Evolutionary conservation across 2,797 vertebrate genomes (phyloP).

Genomic region (Ciconia nigra): DNA sequence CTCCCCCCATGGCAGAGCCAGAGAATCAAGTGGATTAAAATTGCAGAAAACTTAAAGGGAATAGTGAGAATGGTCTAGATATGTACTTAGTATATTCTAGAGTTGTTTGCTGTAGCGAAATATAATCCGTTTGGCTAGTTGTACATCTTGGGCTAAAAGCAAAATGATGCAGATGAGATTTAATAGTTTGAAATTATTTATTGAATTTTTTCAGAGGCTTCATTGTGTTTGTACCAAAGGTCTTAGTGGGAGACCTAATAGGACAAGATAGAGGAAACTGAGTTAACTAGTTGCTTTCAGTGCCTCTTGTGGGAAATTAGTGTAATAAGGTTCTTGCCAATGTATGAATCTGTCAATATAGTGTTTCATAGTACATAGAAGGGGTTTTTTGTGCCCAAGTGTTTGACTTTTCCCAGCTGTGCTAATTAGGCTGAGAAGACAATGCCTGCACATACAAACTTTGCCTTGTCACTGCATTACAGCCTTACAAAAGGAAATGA

Average conservation of each 20-base stretch:
- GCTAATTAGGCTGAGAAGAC: slow-evolving; percentile 5
- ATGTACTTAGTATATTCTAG: neutral
- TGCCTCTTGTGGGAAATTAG: neutral
- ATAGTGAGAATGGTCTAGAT: neutral
- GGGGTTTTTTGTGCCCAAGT: neutral
- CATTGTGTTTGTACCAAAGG: neutral
- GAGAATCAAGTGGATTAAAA: neutral
- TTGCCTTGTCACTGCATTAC: slow-evolving; percentile 20
- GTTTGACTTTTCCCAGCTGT: neutral
- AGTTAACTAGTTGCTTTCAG: neutral
- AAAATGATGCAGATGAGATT: neutral
- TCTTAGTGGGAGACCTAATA: neutral
- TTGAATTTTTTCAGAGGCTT: neutral
- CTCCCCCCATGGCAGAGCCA: neutral
- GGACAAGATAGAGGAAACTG: neutral
- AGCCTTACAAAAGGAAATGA: slow-evolving; percentile 39
- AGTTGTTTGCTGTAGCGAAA: neutral
- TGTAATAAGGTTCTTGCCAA: neutral
- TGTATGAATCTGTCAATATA: neutral
- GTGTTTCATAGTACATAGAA: neutral
- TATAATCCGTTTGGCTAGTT: neutral
- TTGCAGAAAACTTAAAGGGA: neutral
- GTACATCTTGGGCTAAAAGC: neutral
- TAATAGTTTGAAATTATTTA: neutral
- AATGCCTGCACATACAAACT: neutral